A percentile compares a stretch with the other conserved stretches of the same genome.
These are phyloP conservation scores for Aleiodes sp. DNA, from an alignment of 1,140 invertebrate species.

Conservation along the genomic window DNA sequence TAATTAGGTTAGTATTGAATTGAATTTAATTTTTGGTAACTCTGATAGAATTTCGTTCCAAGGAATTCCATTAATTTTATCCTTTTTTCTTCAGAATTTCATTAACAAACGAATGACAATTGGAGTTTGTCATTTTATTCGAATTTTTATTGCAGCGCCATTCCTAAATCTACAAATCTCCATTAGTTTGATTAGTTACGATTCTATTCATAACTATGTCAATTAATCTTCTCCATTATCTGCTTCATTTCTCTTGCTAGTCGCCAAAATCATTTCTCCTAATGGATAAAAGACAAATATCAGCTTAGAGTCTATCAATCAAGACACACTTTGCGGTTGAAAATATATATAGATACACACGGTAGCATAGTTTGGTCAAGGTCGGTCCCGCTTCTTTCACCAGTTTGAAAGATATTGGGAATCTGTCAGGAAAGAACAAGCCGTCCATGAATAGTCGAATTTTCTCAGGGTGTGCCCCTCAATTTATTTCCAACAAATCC, in stretches of 20 bases:
- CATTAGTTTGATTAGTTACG: too few species aligned
- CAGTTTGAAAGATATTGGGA: constrained; percentile 8
- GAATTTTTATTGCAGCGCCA: too few species aligned
- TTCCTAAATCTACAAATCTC: too few species aligned
- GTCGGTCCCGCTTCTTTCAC: not conserved
- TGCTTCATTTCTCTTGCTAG: too few species aligned
- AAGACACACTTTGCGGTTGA: not conserved
- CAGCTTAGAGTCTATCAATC: not conserved
- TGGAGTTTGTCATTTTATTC: too few species aligned
- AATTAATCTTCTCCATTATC: not conserved
- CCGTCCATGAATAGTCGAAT: constrained; percentile 9
- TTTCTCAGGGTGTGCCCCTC: not conserved
- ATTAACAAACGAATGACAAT: too few species aligned
- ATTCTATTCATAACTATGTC: not conserved
- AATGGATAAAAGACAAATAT: not conserved
- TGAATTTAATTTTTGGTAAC: too few species aligned
- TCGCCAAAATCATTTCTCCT: not conserved
- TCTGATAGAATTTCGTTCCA: too few species aligned
- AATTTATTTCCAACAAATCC: not conserved
- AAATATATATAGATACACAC: not conserved
- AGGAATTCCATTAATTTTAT: too few species aligned
- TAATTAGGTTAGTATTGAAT: too few species aligned
- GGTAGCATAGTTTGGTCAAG: not conserved
- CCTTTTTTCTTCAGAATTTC: too few species aligned
- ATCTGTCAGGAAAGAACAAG: not conserved